Evolutionary conservation across 2,797 vertebrate species (phyloP).

Genomic region (Furcifer pardalis): DNA sequence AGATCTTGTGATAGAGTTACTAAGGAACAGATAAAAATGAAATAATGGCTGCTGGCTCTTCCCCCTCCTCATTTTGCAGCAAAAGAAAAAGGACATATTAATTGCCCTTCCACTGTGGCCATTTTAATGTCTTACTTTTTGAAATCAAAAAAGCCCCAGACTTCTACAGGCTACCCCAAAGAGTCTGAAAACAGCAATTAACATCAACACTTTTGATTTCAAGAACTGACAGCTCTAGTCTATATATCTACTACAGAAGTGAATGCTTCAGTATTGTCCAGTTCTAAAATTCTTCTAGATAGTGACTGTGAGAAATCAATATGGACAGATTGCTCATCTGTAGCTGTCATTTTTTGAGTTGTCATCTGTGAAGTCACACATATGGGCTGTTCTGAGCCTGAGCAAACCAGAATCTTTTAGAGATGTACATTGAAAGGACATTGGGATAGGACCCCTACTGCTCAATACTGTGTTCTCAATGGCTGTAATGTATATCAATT

Average conservation of each 20-base stretch:
- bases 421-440: too few species aligned
- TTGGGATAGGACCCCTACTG: too few species aligned
- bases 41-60: background rate
- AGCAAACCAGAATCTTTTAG: too few species aligned
- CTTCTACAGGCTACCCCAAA: background rate
- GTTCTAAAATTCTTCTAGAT: background rate
- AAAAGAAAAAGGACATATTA: background rate
- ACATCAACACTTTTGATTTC: background rate
- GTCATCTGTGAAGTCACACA: too few species aligned
- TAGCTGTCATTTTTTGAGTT: too few species aligned
- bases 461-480: too few species aligned
- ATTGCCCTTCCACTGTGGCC: too few species aligned
- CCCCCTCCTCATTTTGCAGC: rapidly evolving
- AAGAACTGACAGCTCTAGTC: background rate
- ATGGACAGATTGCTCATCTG: background rate
- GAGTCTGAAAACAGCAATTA: background rate
- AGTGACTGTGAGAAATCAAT: background rate
- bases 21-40: constrained; percentile 1
- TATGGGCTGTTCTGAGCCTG: too few species aligned
- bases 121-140: background rate
- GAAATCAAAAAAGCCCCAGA: background rate
- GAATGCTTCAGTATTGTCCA: background rate
- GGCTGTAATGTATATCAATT: too few species aligned
- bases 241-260: background rate
- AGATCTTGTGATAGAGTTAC: background rate